Conservation (phyloP, 2,888 invertebrate genomes). For the Cryptus armator region DNA sequence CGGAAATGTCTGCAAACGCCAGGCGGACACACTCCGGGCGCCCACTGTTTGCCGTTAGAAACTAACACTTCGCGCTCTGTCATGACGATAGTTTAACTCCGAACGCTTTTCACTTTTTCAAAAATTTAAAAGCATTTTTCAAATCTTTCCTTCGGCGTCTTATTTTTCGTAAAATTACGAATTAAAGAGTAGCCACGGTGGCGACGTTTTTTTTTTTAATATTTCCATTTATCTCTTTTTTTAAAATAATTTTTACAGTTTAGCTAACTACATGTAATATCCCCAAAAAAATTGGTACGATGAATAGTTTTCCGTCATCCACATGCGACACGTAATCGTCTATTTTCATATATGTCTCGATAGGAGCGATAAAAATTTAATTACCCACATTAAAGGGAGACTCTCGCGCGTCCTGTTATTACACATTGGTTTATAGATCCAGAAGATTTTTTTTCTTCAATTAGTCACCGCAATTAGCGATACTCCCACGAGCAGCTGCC, state of each 20-base stretch:
- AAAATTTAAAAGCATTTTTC: not conserved
- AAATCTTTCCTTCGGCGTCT: too few relatives aligned
- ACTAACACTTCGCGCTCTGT: not conserved
- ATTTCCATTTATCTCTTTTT: not conserved
- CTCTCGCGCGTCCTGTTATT: not conserved
- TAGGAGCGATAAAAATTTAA: slow-evolving; percentile 1
- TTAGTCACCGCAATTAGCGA: slow-evolving; percentile 43
- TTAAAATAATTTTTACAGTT: not conserved
- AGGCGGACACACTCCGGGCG: slow-evolving; percentile 19
- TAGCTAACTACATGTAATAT: not conserved
- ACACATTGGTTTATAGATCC: not conserved
- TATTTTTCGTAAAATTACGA: too few relatives aligned
- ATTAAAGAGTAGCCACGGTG: too few relatives aligned
- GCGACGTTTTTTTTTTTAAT: not conserved
- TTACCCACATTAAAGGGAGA: not conserved
- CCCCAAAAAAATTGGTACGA: not conserved
- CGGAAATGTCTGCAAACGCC: slow-evolving; percentile 47
- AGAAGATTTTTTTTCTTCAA: slow-evolving; percentile 18
- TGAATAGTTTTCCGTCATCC: not conserved
- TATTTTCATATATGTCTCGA: not conserved
- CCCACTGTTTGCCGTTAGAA: slow-evolving; percentile 8
- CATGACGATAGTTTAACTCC: too few relatives aligned
- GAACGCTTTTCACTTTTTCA: too few relatives aligned
- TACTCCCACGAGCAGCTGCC: slow-evolving; percentile 31
- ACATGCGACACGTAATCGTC: not conserved